Base-by-base conservation (phyloP, 1,140 invertebrate genomes). In the Temnothorax longispinosus region DNA sequence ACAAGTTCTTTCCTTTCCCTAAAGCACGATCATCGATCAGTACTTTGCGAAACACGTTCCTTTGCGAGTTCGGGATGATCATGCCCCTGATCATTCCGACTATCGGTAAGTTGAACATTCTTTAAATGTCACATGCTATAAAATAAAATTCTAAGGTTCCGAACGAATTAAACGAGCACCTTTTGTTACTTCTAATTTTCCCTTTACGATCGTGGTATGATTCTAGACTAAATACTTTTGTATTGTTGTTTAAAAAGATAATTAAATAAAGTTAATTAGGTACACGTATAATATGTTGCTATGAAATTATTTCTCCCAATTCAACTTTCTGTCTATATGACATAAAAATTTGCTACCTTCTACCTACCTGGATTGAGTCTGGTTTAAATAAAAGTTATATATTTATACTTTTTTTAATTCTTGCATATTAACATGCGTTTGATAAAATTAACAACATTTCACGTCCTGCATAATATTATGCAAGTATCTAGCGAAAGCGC, bases 1-100 rank as follows among this genome's bases (percentile, higher is more conserved):
- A 91, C 90, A 80, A 89, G 90, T 91, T 91, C 75, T 82, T 71
- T 87, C 27, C 74, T 71, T 67, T 85, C 60, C 85, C 52, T 72
- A 81, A 64, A 80, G 65, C 32, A 54, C 78, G 60, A 60, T 52
- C 64, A 89, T 62, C 81, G 77, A 52, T 50, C 60, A 32, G n/a
- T 32, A 80, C 72, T 62, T 69, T 75, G 67, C 54, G n/a, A 50
- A 62, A 52, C 69, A 58, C 38, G 54, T 41, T 50, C 38, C 65
- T 35, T 60, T 50, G 44, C 32, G 11, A 38, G 21, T 27, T 18
- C 21, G 21, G 1, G 5, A 78, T 52, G 44, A 50, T 38, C 72
- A 80, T 76, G 87, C 38, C 67, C 56, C 27, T 27, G 27, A 27
- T 27, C 27, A 27, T 27, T 13, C 13, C 32, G 10, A 13, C 27